These are phyloP conservation scores for Calameuta idolon DNA, from an alignment of 2,888 invertebrate genomes.

Conservation along the genomic window DNA sequence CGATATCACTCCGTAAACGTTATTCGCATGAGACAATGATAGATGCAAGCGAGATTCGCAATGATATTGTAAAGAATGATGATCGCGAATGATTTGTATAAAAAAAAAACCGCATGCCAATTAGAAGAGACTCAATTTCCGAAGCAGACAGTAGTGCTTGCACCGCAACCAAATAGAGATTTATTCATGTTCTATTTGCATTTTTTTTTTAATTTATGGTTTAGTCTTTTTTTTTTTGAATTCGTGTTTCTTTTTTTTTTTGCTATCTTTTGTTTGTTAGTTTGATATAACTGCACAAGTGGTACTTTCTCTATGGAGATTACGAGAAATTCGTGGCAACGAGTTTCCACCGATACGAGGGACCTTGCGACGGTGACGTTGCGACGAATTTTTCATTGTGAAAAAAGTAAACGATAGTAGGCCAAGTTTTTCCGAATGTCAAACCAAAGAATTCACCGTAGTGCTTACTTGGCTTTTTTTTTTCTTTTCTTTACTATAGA, in stretches of 20 bases:
- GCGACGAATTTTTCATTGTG: too few relatives aligned
- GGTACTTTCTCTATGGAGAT: neutral
- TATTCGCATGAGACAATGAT: conserved; percentile 33
- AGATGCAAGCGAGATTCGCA: conserved; percentile 53
- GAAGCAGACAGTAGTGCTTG: conserved; percentile 66
- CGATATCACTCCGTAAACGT: neutral
- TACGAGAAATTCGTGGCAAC: conserved; percentile 44
- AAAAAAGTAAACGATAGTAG: conserved; percentile 54
- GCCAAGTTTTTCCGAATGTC: too few relatives aligned
- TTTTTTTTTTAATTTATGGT: conserved; percentile 35
- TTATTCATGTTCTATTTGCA: conserved; percentile 27
- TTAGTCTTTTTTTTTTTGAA: conserved; percentile 30
- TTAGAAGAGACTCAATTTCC: conserved; percentile 65
- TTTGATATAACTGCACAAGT: conserved; percentile 67
- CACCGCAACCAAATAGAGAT: conserved; percentile 63
- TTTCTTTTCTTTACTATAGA: neutral
- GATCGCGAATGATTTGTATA: conserved; percentile 51
- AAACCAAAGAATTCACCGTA: too few relatives aligned
- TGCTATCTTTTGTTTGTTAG: conserved; percentile 52
- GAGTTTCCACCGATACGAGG: conserved; percentile 48
- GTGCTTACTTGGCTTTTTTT: too few relatives aligned
- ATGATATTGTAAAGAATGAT: conserved; percentile 34
- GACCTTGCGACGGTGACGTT: conserved; percentile 17
- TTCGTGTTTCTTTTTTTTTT: neutral
- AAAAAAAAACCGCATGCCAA: conserved; percentile 60